These are phyloP conservation scores for Enteromius fasciolatus DNA, from an alignment of 2,797 vertebrate species.

Conservation along the genomic window DNA sequence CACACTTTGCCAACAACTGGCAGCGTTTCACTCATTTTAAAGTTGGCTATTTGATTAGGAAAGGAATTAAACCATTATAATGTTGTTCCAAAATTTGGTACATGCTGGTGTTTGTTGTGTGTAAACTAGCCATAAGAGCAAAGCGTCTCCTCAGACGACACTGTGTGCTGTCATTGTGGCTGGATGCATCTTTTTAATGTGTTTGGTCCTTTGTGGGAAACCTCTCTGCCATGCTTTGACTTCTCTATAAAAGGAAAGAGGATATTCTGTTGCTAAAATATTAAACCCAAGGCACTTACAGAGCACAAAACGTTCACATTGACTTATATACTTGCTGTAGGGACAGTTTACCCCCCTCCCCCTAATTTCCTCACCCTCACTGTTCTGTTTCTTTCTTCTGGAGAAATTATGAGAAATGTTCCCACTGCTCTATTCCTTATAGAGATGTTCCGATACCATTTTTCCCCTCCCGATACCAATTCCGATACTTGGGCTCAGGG, in stretches of 20 bases:
- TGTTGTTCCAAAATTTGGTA: background rate
- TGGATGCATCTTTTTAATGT: slow-evolving; percentile 34
- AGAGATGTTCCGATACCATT: background rate
- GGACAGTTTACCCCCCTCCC: background rate
- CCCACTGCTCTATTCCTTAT: background rate
- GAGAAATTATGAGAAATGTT: background rate
- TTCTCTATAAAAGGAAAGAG: background rate
- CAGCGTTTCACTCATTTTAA: background rate
- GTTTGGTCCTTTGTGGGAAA: slow-evolving; percentile 33
- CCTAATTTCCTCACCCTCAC: background rate
- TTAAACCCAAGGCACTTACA: slow-evolving; percentile 9
- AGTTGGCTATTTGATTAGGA: background rate
- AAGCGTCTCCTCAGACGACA: slow-evolving; percentile 35
- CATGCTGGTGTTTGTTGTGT: slow-evolving; percentile 1
- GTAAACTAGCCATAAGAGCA: slow-evolving; percentile 7
- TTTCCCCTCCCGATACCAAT: background rate
- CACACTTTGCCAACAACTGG: background rate
- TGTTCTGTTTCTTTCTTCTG: background rate
- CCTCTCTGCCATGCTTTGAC: slow-evolving; percentile 7
- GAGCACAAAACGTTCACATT: slow-evolving; percentile 13
- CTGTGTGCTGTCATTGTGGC: slow-evolving; percentile 19
- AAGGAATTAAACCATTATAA: background rate
- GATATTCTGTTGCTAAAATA: slow-evolving; percentile 7
- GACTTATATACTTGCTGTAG: slow-evolving; percentile 4
- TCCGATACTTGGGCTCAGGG: no score